Percentiles rank a stretch among this genome's conserved stretches.
These are phyloP conservation scores for Calliphora vicina DNA, from an alignment of 1,140 invertebrate genomes.

Conservation along the genomic window DNA sequence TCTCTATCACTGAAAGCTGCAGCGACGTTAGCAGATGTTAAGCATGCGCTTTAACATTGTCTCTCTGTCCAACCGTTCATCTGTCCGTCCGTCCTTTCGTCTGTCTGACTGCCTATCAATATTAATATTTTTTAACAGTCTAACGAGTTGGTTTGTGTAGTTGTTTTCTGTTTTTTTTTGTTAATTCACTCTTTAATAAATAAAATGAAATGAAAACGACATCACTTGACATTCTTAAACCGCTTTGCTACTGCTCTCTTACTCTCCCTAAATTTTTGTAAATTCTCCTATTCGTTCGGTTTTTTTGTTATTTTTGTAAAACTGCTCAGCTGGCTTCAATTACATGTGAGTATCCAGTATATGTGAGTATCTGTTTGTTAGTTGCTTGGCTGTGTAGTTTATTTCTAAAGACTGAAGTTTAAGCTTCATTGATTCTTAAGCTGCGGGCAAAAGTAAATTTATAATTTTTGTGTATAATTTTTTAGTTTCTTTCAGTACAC, in stretches of 20 bases:
- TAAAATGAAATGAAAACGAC: slow-evolving; percentile 32
- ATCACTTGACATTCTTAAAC: slow-evolving; percentile 32
- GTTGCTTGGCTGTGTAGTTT: neutral
- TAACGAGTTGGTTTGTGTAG: neutral
- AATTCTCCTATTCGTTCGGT: neutral
- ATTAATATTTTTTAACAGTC: neutral
- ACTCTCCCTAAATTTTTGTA: neutral
- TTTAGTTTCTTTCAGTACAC: neutral
- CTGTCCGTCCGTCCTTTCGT: too few relatives aligned
- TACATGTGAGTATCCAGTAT: neutral
- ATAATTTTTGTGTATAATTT: neutral
- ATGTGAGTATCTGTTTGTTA: neutral
- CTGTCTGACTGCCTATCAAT: neutral
- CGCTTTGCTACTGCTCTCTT: neutral
- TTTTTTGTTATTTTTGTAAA: neutral
- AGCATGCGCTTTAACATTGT: neutral
- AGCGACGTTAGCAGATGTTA: neutral
- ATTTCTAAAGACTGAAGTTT: neutral
- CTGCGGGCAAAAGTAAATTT: neutral
- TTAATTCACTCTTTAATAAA: slow-evolving; percentile 8
- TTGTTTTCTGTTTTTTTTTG: neutral
- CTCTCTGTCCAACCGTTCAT: neutral
- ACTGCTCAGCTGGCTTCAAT: neutral
- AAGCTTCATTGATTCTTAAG: slow-evolving; percentile 33
- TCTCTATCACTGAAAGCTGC: neutral